Conservation (phyloP, 1,140 invertebrate genomes). For the Meteorus sp. region DNA sequence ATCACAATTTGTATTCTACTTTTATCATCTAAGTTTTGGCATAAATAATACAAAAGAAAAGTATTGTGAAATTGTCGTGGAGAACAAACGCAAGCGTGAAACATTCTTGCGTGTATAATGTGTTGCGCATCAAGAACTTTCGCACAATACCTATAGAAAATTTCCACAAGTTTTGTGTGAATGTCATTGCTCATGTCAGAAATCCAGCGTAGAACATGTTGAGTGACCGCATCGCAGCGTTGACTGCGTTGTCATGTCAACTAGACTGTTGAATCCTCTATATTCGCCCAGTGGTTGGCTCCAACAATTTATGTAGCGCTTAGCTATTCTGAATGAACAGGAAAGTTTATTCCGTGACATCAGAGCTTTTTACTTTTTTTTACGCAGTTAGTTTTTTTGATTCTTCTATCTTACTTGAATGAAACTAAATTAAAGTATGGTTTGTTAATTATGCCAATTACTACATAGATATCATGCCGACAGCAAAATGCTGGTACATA, state of each 20-base stretch:
- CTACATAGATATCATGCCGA: background rate
- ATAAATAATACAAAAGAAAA: conserved; percentile 17
- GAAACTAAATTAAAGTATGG: conserved; percentile 9
- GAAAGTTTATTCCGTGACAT: background rate
- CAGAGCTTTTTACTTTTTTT: background rate
- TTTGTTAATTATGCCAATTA: conserved; percentile 15
- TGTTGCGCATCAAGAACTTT: conserved; percentile 11
- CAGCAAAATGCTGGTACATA: background rate
- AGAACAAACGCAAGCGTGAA: no score
- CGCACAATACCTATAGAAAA: conserved; percentile 13
- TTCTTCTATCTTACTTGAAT: background rate
- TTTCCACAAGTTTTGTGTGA: no score
- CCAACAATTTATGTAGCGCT: background rate
- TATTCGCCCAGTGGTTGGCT: background rate
- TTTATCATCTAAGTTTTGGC: conserved; percentile 25
- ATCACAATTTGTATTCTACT: conserved; percentile 14
- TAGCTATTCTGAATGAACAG: background rate
- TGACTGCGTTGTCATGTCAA: no score
- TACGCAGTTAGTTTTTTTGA: background rate
- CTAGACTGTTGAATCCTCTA: no score
- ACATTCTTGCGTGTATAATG: conserved; percentile 9
- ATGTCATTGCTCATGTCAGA: no score
- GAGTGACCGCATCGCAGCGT: no score
- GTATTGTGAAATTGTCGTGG: background rate
- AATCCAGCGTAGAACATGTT: no score